phyloP scores from a whole-genome alignment of 1,140 invertebrate species.

The Neodiprion virginianus region DNA sequence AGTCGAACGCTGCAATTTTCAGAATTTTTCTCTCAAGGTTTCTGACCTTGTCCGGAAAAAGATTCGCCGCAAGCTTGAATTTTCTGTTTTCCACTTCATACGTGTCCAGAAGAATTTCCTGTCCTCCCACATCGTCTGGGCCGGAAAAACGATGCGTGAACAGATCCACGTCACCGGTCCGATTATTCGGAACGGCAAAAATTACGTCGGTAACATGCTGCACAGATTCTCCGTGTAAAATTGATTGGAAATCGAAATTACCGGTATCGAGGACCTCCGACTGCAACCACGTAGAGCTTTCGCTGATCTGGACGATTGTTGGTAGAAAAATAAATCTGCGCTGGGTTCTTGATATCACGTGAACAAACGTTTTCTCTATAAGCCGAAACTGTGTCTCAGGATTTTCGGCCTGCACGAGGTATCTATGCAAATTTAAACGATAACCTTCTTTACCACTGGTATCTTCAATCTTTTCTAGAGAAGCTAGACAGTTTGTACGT shows the following conservation, averaged over 20 bases:
- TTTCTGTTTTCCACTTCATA: background rate
- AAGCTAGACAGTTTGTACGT: background rate
- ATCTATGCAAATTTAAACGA: background rate
- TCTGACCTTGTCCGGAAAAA: background rate
- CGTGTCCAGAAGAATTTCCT: background rate
- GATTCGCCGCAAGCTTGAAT: background rate
- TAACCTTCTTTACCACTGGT: background rate
- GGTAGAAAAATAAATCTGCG: background rate
- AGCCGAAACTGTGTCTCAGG: background rate
- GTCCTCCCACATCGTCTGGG: background rate
- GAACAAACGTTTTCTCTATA: background rate
- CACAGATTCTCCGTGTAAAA: background rate
- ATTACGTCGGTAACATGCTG: background rate
- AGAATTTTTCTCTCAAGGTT: background rate
- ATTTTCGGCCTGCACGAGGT: background rate
- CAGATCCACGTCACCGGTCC: background rate
- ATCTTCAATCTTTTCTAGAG: background rate
- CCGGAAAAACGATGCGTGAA: background rate
- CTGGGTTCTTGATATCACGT: background rate
- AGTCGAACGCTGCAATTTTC: background rate
- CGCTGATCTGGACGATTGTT: background rate
- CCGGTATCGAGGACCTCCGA: background rate
- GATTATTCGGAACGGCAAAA: background rate
- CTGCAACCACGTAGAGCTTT: background rate
- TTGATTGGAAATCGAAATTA: background rate